Evolutionary conservation across 2,113 vertebrate species (phyloP), one percentile per base, ranked within the genome.

Genomic region (Vidua chalybeata): DNA sequence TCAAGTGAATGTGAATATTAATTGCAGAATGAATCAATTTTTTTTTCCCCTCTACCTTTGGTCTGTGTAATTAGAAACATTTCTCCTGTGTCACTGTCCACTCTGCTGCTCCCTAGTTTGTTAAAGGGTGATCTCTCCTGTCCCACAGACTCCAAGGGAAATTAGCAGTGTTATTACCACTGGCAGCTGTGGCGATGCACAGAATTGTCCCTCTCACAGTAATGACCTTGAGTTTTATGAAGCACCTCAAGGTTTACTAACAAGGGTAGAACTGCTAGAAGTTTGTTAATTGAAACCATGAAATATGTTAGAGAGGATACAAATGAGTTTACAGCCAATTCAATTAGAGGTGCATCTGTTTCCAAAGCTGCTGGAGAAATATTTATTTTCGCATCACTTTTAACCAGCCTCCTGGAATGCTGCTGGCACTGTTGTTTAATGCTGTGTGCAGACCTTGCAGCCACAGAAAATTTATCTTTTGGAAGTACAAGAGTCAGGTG

Each of bases 271-370:
- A 72, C 63, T 26, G 31, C 94, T 94, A 83, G 67, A 96, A 96
- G 87, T 95, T 97, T 84, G 73, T 90, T 97, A 97, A 97, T 98
- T 98, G 96, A 97, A 97, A 92, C 94, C 54, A 67, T 97, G 94
- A 93, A 97, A 72, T 97, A 94, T 87, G 46, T 79, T 97, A 96
- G 73, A 75, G 77, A 61, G 86, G 74, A 77, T 94, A 94, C 93
- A 96, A 93, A 95, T 94, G 83, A 97, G 80, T 95, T 97, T 90
- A 97, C 97, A 83, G 95, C 74, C 93, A 87, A 84, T 95, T 97
- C 85, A 96, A 95, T 98, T 97, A 96, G 89, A 93, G 92, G 61
- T 72, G 68, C 69, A 94, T 96, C 94, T 95, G 77, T 78, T 97
- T 97, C 80, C 96, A 97, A 95, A 85, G 92, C 93, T 93, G 94